Conservation (phyloP, 2,797 vertebrate genomes). For the Chelon auratus region DNA sequence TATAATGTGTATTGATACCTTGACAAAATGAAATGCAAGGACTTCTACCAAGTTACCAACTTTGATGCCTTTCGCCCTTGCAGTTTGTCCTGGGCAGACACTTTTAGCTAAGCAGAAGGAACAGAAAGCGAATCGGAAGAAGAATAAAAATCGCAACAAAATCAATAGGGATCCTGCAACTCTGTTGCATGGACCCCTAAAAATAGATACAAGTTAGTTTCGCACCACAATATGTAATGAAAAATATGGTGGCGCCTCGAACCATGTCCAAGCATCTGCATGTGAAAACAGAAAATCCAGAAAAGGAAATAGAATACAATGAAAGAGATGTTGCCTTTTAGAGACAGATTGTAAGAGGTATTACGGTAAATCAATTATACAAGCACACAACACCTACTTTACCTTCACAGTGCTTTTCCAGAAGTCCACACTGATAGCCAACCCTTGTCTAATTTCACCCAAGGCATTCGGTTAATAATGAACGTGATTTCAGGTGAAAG, state of each 20-base stretch:
- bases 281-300: slow-evolving; percentile 8
- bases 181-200: background rate
- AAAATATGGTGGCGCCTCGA: background rate
- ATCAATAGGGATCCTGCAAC: no score
- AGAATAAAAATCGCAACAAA: no score
- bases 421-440: slow-evolving; percentile 65
- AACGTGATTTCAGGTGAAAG: slow-evolving; percentile 58
- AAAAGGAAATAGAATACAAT: slow-evolving; percentile 8
- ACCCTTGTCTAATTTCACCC: slow-evolving; percentile 69
- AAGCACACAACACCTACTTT: background rate
- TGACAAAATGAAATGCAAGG: no score
- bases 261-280: background rate
- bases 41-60: no score
- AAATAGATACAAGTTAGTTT: background rate
- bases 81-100: no score
- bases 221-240: background rate
- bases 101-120: no score
- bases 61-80: no score
- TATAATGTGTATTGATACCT: no score
- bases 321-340: background rate
- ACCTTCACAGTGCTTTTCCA: slow-evolving; percentile 22
- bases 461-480: slow-evolving; percentile 75
- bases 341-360: background rate
- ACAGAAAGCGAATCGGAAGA: no score
- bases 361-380: slow-evolving; percentile 1